phyloP scores from a whole-genome alignment of 2,113 vertebrate species.

The Paracanthobrama guichenoti region DNA sequence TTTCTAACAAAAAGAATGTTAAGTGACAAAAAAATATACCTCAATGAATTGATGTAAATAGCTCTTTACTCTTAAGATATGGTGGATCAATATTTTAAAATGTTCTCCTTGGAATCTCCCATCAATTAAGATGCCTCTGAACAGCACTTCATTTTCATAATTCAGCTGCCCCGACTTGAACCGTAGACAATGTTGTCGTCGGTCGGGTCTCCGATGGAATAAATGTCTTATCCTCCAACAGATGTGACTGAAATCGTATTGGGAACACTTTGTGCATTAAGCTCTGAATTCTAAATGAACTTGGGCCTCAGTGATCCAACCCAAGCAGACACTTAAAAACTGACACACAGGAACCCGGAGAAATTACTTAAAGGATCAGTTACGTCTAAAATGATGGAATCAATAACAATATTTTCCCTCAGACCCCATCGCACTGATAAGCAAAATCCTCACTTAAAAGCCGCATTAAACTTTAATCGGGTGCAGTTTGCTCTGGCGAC shows the following conservation, averaged over 20 bases:
- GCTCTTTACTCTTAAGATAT: conserved; percentile 55
- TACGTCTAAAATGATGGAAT: conserved; percentile 94
- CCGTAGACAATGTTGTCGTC: conserved; percentile 73
- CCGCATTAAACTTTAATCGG: conserved; percentile 96
- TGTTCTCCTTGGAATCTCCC: conserved; percentile 70
- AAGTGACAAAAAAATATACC: background rate
- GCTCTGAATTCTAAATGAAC: conserved; percentile 84
- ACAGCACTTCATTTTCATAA: conserved; percentile 85
- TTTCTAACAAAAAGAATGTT: background rate
- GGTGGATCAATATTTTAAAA: conserved; percentile 81
- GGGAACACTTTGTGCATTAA: conserved; percentile 83
- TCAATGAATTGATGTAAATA: conserved; percentile 8
- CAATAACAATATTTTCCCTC: conserved; percentile 99
- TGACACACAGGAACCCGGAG: conserved; percentile 80
- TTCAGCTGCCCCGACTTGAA: conserved; percentile 70
- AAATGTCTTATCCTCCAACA: conserved; percentile 81
- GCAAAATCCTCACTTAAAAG: conserved; percentile 87
- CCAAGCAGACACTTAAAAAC: conserved; percentile 80
- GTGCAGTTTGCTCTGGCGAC: conserved; percentile 87
- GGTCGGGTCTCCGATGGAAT: conserved; percentile 66
- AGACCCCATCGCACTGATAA: conserved; percentile 84
- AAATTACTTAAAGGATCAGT: conserved; percentile 92
- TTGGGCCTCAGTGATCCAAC: conserved; percentile 73
- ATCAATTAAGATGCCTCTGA: conserved; percentile 79
- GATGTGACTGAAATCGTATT: conserved; percentile 80